phyloP scores from a whole-genome alignment of 2,888 invertebrate species.

The Mesoligia furuncula region DNA sequence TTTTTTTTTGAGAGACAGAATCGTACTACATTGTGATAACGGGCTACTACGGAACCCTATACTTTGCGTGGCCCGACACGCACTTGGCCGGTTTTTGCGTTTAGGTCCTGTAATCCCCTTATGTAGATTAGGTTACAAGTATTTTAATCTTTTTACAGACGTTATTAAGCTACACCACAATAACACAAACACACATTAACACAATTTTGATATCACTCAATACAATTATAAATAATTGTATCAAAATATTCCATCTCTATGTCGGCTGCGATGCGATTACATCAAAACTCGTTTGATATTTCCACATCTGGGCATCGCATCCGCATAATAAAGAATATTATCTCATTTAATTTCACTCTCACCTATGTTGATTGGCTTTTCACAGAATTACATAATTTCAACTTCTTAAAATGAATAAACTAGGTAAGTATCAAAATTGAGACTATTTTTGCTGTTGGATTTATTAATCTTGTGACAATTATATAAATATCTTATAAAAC shows the following conservation, averaged over 20 bases:
- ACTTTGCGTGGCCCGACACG: no score
- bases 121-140: no score
- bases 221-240: conserved; percentile 12
- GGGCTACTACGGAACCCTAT: no score
- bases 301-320: conserved; percentile 34
- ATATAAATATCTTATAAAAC: no score
- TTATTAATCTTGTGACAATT: no score
- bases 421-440: neutral
- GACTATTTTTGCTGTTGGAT: neutral
- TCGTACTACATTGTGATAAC: no score
- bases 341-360: conserved; percentile 56
- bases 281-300: conserved; percentile 43
- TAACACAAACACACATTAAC: neutral
- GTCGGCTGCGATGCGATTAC: conserved; percentile 38
- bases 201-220: conserved; percentile 6
- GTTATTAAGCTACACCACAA: no score
- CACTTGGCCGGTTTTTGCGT: no score
- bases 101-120: no score
- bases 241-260: conserved; percentile 19
- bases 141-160: no score
- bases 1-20: no score
- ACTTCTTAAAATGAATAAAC: neutral
- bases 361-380: conserved; percentile 5
- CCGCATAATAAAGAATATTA: conserved; percentile 45
- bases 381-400: conserved; percentile 26